Percentiles rank a stretch among this genome's conserved stretches.
Evolutionary conservation across 2,797 vertebrate species (phyloP).

Genomic region (Valencia hispanica): DNA sequence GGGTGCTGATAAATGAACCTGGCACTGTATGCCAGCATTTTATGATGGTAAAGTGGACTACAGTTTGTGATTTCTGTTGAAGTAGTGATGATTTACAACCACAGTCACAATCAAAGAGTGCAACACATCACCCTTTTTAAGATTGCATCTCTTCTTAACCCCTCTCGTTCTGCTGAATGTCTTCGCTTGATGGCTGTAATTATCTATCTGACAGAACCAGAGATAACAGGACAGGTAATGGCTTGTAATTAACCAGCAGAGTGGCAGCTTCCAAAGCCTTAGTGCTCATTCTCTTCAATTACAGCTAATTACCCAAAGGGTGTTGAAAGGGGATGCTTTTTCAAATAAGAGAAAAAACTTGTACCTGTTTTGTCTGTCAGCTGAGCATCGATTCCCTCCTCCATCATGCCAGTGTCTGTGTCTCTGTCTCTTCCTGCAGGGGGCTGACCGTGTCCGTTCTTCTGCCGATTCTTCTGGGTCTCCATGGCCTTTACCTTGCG

Average conservation of each 20-base stretch:
- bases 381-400: conserved; percentile 48
- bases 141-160: conserved; percentile 33
- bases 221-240: conserved; percentile 72
- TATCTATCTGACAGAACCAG: conserved; percentile 60
- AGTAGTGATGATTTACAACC: conserved; percentile 8
- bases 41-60: not conserved
- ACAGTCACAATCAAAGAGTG: conserved; percentile 19
- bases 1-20: not conserved
- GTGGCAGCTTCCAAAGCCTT: conserved; percentile 65
- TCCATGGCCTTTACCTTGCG: conserved; percentile 92
- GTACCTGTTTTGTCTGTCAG: conserved; percentile 66
- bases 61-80: conserved; percentile 18
- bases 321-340: conserved; percentile 12
- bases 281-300: conserved; percentile 58
- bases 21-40: not conserved
- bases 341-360: conserved; percentile 40
- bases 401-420: conserved; percentile 28
- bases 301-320: conserved; percentile 58
- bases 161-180: conserved; percentile 37
- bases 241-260: conserved; percentile 67
- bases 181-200: conserved; percentile 66
- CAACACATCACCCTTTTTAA: conserved; percentile 13
- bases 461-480: conserved; percentile 80
- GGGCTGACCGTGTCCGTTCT: conserved; percentile 37
- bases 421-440: conserved; percentile 45